These are phyloP conservation scores for Esox masquinongy DNA, from an alignment of 2,797 vertebrate species.

Conservation along the genomic window DNA sequence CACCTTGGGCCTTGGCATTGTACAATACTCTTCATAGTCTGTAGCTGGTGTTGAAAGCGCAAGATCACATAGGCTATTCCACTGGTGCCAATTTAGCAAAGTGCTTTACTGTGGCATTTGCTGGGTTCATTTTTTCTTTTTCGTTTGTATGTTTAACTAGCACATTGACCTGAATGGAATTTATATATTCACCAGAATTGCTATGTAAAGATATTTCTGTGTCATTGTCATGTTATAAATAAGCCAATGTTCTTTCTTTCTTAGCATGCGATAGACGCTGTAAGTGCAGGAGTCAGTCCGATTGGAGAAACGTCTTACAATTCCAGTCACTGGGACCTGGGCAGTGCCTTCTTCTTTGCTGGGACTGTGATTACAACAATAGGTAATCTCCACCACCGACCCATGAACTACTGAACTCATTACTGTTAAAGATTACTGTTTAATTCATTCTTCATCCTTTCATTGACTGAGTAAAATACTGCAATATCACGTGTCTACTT, in stretches of 20 bases:
- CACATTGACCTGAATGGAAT: neutral
- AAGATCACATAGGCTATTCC: slow-evolving; percentile 6
- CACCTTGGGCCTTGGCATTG: slow-evolving; percentile 20
- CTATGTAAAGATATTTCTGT: neutral
- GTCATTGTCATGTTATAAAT: neutral
- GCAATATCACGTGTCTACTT: neutral
- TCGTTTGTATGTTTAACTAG: neutral
- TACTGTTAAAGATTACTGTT: neutral
- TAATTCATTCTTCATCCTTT: neutral
- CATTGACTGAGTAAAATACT: neutral
- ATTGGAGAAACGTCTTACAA: slow-evolving; percentile 86
- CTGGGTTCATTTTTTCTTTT: neutral
- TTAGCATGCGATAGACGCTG: slow-evolving; percentile 91
- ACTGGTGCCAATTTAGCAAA: neutral
- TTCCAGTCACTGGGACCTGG: slow-evolving; percentile 95
- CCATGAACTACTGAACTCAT: neutral
- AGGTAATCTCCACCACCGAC: slow-evolving; percentile 70
- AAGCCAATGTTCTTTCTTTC: slow-evolving; percentile 26
- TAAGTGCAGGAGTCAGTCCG: slow-evolving; percentile 92
- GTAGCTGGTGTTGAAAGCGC: neutral
- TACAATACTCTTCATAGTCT: neutral
- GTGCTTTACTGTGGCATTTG: neutral
- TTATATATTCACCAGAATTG: no score
- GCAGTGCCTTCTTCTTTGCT: slow-evolving; percentile 98
- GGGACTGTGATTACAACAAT: slow-evolving; percentile 99